Percentiles rank a stretch among this genome's conserved stretches.
These are phyloP conservation scores for Piscicola geometra DNA, from an alignment of 2,888 invertebrate species.

Conservation along the genomic window DNA sequence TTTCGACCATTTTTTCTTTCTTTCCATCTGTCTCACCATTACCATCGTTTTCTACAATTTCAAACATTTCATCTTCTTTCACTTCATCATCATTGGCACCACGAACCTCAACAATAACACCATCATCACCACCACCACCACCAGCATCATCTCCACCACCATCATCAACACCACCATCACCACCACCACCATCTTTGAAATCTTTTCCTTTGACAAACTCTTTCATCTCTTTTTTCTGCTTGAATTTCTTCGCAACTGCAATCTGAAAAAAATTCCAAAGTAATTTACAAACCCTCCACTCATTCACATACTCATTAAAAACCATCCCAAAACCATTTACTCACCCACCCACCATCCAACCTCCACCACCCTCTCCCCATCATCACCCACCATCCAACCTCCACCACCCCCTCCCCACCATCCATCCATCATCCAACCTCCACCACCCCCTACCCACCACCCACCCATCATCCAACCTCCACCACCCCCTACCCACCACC, in stretches of 20 bases:
- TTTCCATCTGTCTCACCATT: conserved; percentile 10
- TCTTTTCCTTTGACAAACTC: background rate
- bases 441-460: too few relatives aligned
- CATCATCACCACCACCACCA: background rate
- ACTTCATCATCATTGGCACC: background rate
- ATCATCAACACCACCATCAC: background rate
- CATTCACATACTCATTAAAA: too few relatives aligned
- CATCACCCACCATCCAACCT: too few relatives aligned
- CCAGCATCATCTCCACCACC: background rate
- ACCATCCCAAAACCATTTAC: too few relatives aligned
- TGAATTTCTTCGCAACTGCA: conserved; percentile 17
- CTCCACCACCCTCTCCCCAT: too few relatives aligned
- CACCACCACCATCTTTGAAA: background rate
- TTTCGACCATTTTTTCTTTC: conserved; percentile 29
- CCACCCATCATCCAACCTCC: too few relatives aligned
- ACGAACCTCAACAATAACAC: background rate
- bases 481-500: too few relatives aligned
- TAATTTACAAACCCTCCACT: too few relatives aligned
- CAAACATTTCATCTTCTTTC: background rate
- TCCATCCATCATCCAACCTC: too few relatives aligned
- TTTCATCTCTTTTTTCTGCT: conserved; percentile 23
- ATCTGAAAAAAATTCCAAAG: background rate
- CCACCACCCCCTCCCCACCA: too few relatives aligned
- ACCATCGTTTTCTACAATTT: background rate
- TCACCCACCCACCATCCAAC: too few relatives aligned